Evolutionary conservation across 2,888 invertebrate genomes (phyloP).

Genomic region (Flexamia atlantica): DNA sequence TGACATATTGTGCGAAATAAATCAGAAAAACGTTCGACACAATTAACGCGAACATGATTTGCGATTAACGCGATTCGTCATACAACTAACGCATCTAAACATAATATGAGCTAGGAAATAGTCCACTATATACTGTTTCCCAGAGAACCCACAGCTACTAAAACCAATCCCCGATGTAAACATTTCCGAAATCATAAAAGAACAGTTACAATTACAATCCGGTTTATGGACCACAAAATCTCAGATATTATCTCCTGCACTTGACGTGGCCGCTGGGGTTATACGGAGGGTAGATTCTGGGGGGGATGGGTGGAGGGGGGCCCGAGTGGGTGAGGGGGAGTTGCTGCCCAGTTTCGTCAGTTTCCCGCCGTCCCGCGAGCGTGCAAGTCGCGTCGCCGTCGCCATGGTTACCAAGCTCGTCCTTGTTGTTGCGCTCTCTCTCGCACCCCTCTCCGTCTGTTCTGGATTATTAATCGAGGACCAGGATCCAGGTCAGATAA

Average conservation of each 20-base stretch:
- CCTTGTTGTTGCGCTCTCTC: slow-evolving; percentile 2
- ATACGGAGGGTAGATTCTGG: too few species aligned
- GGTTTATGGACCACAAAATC: slow-evolving; percentile 8
- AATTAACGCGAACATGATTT: too few species aligned
- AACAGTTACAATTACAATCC: neutral
- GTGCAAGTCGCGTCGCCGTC: slow-evolving; percentile 28
- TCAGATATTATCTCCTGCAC: slow-evolving; percentile 1
- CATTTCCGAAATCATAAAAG: too few species aligned
- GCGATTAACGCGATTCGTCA: too few species aligned
- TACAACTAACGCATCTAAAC: too few species aligned
- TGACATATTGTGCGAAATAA: too few species aligned
- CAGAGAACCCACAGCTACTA: too few species aligned
- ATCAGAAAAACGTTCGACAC: too few species aligned
- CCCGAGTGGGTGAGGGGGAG: neutral
- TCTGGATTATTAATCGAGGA: slow-evolving; percentile 27
- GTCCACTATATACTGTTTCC: too few species aligned
- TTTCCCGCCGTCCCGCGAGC: slow-evolving; percentile 2
- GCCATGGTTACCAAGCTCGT: slow-evolving; percentile 38
- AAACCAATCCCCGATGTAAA: too few species aligned
- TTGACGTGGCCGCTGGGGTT: slow-evolving; percentile 3
- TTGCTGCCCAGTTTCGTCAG: slow-evolving; percentile 19
- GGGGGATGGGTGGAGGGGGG: neutral
- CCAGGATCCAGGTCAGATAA: slow-evolving; percentile 37
- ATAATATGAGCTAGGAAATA: too few species aligned
- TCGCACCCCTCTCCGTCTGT: neutral